Evolutionary conservation across 37 sponge, comb jelly and placozoan species (phyloP).

Genomic region (Crambe crambe): DNA sequence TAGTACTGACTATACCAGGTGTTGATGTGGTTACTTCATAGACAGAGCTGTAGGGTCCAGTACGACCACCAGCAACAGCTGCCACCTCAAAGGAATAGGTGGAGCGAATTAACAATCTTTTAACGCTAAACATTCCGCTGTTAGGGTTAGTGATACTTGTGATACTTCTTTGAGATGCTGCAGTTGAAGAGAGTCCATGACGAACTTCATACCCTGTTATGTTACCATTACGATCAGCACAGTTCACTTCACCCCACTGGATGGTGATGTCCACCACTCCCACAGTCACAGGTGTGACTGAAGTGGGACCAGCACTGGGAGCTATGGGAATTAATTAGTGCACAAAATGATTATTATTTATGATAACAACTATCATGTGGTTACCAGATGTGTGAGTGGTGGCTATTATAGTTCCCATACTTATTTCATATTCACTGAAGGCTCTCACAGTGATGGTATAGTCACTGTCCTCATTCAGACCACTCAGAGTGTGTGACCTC

Average conservation of each 20-base stretch:
- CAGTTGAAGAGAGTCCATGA: neutral
- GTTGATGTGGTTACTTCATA: neutral
- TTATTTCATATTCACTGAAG: neutral
- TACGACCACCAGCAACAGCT: slow-evolving; percentile 8
- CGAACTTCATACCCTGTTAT: slow-evolving; percentile 31
- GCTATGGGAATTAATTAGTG: neutral
- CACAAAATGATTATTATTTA: too few species aligned
- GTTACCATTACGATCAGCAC: slow-evolving; percentile 29
- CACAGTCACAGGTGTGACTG: neutral
- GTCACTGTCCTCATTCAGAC: slow-evolving; percentile 8
- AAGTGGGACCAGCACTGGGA: slow-evolving; percentile 27
- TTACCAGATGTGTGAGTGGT: neutral
- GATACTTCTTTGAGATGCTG: neutral
- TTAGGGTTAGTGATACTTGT: neutral
- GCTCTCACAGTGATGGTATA: slow-evolving; percentile 16
- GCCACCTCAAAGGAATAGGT: slow-evolving; percentile 23
- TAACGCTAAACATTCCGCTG: neutral
- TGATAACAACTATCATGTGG: too few species aligned
- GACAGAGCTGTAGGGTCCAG: neutral
- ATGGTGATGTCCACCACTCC: slow-evolving; percentile 3
- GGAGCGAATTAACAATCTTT: neutral
- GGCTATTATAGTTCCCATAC: neutral
- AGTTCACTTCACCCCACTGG: slow-evolving; percentile 27
- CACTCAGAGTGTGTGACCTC: neutral
- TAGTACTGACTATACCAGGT: neutral